phyloP scores from a whole-genome alignment of 1,140 invertebrate genomes.

The Caenorhabditis tropicalis region DNA sequence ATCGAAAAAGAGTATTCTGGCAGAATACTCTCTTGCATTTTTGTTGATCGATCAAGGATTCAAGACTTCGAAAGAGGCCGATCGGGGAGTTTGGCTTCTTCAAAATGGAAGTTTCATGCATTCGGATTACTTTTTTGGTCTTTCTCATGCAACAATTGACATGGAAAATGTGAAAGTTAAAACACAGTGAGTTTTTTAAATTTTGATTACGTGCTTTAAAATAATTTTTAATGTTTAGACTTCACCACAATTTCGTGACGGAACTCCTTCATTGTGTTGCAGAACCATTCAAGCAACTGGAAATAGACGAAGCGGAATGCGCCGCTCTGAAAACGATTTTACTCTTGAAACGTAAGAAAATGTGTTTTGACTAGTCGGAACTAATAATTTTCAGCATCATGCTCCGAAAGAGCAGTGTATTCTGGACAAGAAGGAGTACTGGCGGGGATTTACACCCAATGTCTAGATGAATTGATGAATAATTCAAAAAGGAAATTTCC shows the following conservation, averaged over 20 bases:
- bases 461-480: not conserved
- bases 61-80: conserved; percentile 34
- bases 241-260: conserved; percentile 32
- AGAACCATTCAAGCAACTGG: not conserved
- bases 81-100: conserved; percentile 43
- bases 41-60: conserved; percentile 46
- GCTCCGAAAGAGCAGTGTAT: not conserved
- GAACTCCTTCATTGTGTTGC: not conserved
- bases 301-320: conserved; percentile 25
- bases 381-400: not conserved
- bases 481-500: not conserved
- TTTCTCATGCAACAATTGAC: not conserved
- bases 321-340: conserved; percentile 32
- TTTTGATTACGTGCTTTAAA: not conserved
- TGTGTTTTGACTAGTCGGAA: not conserved
- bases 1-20: conserved; percentile 32
- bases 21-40: conserved; percentile 47
- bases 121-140: conserved; percentile 35
- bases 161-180: not conserved
- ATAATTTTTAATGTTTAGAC: not conserved
- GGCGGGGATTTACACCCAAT: not conserved
- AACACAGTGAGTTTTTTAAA: not conserved
- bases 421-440: not conserved
- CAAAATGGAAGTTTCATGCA: conserved; percentile 50
- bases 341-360: conserved; percentile 26